These are phyloP conservation scores for Ellobium chinense DNA, from an alignment of 2,888 invertebrate genomes.

Conservation along the genomic window DNA sequence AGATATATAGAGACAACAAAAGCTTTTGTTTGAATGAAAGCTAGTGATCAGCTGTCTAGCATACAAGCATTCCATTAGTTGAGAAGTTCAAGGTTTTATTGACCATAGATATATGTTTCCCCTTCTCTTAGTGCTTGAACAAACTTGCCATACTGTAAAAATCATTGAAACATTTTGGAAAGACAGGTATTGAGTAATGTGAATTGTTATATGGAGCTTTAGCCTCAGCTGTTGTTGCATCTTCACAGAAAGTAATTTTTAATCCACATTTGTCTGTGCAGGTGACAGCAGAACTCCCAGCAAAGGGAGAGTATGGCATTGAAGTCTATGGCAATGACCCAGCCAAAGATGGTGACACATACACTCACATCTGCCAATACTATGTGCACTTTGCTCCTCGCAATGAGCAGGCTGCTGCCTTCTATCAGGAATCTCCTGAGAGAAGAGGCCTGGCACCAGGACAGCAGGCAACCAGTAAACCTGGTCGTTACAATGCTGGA, in stretches of 20 bases:
- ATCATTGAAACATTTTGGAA: no score
- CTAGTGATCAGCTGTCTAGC: no score
- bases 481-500: constrained; percentile 57
- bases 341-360: constrained; percentile 76
- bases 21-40: no score
- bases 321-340: constrained; percentile 79
- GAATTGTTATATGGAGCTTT: no score
- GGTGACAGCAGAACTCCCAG: constrained; percentile 72
- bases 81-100: no score
- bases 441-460: constrained; percentile 52
- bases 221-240: no score
- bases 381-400: constrained; percentile 70
- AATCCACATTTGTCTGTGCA: not conserved
- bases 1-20: no score
- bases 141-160: no score
- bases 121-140: no score
- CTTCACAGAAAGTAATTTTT: not conserved
- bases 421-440: constrained; percentile 70
- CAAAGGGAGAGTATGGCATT: constrained; percentile 77
- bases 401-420: constrained; percentile 66
- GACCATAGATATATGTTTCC: no score
- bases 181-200: no score
- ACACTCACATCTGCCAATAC: constrained; percentile 76
- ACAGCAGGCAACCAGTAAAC: constrained; percentile 50
- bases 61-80: no score